phyloP scores from a whole-genome alignment of 2,113 vertebrate genomes.

The Gobiocypris rarus region DNA sequence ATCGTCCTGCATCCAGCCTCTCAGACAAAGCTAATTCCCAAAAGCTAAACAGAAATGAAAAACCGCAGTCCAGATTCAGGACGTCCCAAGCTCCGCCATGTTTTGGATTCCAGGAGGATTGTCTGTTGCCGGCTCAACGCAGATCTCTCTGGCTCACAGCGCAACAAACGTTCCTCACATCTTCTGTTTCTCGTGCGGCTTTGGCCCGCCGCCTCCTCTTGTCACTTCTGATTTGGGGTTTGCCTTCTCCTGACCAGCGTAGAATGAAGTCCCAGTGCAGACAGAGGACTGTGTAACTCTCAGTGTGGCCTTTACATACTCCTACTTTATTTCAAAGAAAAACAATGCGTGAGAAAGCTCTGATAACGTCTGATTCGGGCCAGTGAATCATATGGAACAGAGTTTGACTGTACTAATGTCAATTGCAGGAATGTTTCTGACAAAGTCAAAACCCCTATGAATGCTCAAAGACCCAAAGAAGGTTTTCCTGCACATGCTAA shows the following conservation, averaged over 20 bases:
- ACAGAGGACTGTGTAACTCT: slow-evolving; percentile 15
- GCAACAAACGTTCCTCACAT: slow-evolving; percentile 43
- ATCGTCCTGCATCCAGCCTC: slow-evolving; percentile 55
- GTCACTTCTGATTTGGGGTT: slow-evolving; percentile 51
- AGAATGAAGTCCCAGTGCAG: slow-evolving; percentile 46
- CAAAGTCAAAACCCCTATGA: slow-evolving; percentile 18
- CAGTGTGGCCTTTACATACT: background rate
- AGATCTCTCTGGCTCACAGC: slow-evolving; percentile 49
- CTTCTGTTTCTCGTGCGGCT: slow-evolving; percentile 24
- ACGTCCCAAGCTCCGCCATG: slow-evolving; percentile 40
- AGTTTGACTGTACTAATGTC: slow-evolving; percentile 38
- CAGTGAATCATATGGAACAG: slow-evolving; percentile 50
- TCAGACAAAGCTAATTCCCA: slow-evolving; percentile 64
- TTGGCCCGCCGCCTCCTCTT: slow-evolving; percentile 25
- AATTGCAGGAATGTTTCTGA: slow-evolving; percentile 2
- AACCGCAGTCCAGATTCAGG: slow-evolving; percentile 56
- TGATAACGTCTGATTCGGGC: slow-evolving; percentile 68
- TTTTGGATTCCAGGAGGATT: slow-evolving; percentile 65
- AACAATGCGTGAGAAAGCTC: slow-evolving; percentile 65
- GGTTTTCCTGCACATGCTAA: slow-evolving; percentile 1
- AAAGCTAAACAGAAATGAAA: slow-evolving; percentile 67
- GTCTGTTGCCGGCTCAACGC: slow-evolving; percentile 36
- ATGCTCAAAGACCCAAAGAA: background rate
- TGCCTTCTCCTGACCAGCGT: slow-evolving; percentile 22
- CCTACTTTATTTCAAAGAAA: background rate